A percentile compares a stretch with the other conserved stretches of the same genome.
These are phyloP conservation scores for Selenia dentaria DNA, from an alignment of 2,888 invertebrate species.

Conservation along the genomic window DNA sequence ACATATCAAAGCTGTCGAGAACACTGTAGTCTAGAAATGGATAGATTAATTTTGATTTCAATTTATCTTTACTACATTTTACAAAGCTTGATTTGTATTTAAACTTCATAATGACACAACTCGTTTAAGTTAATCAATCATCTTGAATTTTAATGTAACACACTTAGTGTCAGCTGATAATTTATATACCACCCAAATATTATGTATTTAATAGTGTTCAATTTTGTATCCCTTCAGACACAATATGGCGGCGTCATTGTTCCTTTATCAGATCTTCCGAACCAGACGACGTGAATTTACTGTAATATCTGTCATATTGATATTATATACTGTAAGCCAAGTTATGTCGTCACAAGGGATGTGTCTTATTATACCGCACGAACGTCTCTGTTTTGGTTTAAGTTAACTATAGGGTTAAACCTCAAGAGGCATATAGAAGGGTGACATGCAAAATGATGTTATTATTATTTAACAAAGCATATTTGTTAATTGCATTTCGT, in stretches of 20 bases:
- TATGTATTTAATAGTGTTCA: conserved; percentile 27
- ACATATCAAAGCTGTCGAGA: conserved; percentile 2
- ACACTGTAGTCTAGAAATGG: too few relatives aligned
- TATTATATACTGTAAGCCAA: conserved; percentile 39
- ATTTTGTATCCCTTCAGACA: conserved; percentile 40
- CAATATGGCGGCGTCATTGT: conserved; percentile 46
- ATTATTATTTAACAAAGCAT: conserved; percentile 61
- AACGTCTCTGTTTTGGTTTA: conserved; percentile 69
- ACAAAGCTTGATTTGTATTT: too few relatives aligned
- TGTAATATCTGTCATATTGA: conserved; percentile 53
- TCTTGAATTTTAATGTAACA: too few relatives aligned
- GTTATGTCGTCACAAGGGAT: conserved; percentile 63
- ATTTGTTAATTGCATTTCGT: conserved; percentile 52
- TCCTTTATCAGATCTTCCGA: conserved; percentile 51
- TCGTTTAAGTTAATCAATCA: too few relatives aligned
- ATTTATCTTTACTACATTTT: too few relatives aligned
- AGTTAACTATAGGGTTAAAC: conserved; percentile 65
- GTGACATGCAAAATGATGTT: conserved; percentile 62
- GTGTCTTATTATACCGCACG: conserved; percentile 68
- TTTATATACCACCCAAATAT: conserved; percentile 11
- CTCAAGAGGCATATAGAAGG: conserved; percentile 54
- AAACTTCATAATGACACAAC: too few relatives aligned
- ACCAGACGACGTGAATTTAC: conserved; percentile 45
- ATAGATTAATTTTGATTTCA: too few relatives aligned
- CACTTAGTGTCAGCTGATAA: too few relatives aligned